A percentile compares a stretch with the other conserved stretches of the same genome.
Evolutionary conservation across 2,888 invertebrate species (phyloP).

Genomic region (Philopedon plagiatum): DNA sequence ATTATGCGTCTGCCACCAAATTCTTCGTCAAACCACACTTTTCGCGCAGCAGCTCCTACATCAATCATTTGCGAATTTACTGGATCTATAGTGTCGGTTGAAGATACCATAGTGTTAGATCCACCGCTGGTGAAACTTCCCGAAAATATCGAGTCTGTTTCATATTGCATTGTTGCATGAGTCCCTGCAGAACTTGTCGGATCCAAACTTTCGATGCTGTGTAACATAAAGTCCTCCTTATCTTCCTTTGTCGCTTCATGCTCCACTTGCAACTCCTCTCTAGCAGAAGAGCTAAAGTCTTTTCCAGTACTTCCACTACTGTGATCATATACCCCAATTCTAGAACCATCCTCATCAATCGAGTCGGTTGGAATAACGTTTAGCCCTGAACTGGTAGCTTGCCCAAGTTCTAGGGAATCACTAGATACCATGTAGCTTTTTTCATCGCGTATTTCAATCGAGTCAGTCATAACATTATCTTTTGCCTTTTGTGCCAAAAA

Average conservation of each 20-base stretch:
- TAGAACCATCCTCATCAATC: constrained; percentile 69
- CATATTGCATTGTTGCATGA: constrained; percentile 87
- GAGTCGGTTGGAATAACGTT: constrained; percentile 67
- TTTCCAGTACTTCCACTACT: constrained; percentile 70
- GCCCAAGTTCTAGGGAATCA: constrained; percentile 70
- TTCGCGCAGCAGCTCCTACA: constrained; percentile 66
- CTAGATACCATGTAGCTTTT: constrained; percentile 69
- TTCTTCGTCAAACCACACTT: constrained; percentile 70
- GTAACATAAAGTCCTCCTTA: constrained; percentile 74
- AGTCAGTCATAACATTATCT: constrained; percentile 71
- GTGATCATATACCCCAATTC: constrained; percentile 65
- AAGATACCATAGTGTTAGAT: constrained; percentile 88
- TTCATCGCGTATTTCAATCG: constrained; percentile 70
- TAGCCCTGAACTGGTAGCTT: constrained; percentile 59
- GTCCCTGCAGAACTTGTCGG: constrained; percentile 86
- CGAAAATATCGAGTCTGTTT: constrained; percentile 88
- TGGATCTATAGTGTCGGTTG: constrained; percentile 79
- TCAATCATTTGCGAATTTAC: constrained; percentile 70
- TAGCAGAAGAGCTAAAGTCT: constrained; percentile 68
- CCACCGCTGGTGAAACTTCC: constrained; percentile 88
- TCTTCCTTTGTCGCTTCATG: constrained; percentile 59
- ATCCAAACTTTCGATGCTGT: constrained; percentile 82
- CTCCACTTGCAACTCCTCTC: constrained; percentile 58
- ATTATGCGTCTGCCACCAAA: constrained; percentile 60
- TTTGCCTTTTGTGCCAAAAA: constrained; percentile 66